Evolutionary conservation across 92 coral and sea anemone species (phyloP), one percentile per base, ranked within the genome.

Genomic region (Phenganax marumi): DNA sequence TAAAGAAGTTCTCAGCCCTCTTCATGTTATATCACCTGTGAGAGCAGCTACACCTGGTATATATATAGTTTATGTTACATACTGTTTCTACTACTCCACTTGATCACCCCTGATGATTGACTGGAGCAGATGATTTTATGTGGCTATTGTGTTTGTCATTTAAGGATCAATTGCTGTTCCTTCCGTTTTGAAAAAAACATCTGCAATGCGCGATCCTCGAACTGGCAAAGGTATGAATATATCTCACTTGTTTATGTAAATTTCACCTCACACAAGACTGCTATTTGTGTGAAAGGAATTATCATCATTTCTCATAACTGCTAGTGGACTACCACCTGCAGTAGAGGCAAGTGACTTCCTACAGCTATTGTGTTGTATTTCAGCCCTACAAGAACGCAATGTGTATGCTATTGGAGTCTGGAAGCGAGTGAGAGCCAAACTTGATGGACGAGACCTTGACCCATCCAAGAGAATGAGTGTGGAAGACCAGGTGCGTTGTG

Each of bases 401-500:
- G 89, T 88, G 26, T 95, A 95, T 78, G 98, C 98, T 0, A 93
- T 95, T 76, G 91, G 98, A 68, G 98, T 95, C 60, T 95, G 98
- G 98, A 91, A 97, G 55, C 90, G 97, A 61, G 98, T 95, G 3
- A 95, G 92, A 76, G 91, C 93, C 54, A 95, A 95, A 75, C 92
- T 95, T 69, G 98, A 95, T 75, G 98, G 98, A 26, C 84, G 96
- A 86, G 98, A 95, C 83, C 85, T 86, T 24, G 98, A 95, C 77
- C 84, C 85, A 48, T 91, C 88, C 84, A 95, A 95, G 88, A 92
- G 97, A 89, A 92, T 95, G 98, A 92, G 97, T 53, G 89, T 95
- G 55, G 85, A 92, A 84, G 98, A 95, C 88, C 98, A 95, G 98
- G 98, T 94, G 70, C 46, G 87, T 51, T 17, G 22, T 8, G 47